Percentiles rank a stretch among this genome's conserved stretches.
Evolutionary conservation across 2,113 vertebrate genomes (phyloP).

Genomic region (Mus musculus): DNA sequence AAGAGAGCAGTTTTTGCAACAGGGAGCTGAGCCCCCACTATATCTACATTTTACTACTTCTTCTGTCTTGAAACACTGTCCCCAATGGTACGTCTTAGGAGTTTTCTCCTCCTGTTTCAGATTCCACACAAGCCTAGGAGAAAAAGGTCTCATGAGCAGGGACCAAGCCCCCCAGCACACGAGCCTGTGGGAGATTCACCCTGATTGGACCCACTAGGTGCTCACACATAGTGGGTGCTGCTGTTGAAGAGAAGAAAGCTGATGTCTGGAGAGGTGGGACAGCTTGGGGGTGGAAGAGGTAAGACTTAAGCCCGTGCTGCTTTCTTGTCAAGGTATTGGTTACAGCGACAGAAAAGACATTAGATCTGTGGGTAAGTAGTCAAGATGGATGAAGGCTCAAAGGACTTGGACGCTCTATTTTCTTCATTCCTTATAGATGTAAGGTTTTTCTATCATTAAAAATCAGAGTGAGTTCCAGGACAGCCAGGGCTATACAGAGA

Average conservation of each 20-base stretch:
- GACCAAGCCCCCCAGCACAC: neutral
- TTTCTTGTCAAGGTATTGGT: neutral
- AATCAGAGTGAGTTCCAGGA: too few species aligned
- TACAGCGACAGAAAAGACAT: neutral
- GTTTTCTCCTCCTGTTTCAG: neutral
- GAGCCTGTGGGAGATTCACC: neutral
- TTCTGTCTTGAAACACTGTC: neutral
- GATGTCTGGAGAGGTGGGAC: neutral
- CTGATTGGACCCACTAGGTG: accelerated
- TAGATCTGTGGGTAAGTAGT: too few species aligned
- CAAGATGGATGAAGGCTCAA: neutral
- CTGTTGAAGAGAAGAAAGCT: neutral
- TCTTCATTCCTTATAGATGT: neutral
- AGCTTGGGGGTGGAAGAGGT: neutral
- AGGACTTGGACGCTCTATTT: neutral
- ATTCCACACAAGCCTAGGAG: neutral
- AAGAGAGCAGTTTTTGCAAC: neutral
- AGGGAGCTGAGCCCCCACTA: neutral
- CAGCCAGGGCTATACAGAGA: too few species aligned
- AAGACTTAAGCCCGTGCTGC: neutral
- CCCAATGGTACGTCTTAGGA: neutral
- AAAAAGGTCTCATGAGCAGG: too few species aligned
- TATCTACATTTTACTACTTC: neutral
- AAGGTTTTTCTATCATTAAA: neutral
- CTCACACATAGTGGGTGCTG: neutral